phyloP scores from a whole-genome alignment of 2,113 vertebrate genomes.

The Bubalus kerabau region DNA sequence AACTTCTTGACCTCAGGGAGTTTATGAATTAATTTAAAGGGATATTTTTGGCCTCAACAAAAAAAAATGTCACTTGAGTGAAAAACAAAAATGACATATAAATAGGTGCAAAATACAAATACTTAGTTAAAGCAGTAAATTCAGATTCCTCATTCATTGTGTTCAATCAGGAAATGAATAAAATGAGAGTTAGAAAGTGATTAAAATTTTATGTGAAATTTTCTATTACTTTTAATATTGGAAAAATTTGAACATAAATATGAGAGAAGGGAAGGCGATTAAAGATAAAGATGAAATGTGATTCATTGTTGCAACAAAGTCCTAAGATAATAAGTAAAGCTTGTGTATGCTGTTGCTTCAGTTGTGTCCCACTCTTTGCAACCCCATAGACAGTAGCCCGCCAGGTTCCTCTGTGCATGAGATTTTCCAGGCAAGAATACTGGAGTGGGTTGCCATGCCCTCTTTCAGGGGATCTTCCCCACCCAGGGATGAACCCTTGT shows the following conservation, averaged over 20 bases:
- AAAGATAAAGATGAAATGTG: neutral
- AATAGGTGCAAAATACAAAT: neutral
- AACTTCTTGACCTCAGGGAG: neutral
- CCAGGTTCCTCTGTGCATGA: neutral
- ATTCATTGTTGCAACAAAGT: neutral
- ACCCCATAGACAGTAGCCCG: neutral
- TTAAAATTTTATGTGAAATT: neutral
- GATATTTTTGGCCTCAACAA: neutral
- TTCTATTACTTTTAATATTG: neutral
- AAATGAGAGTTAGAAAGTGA: neutral
- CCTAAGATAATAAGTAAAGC: neutral
- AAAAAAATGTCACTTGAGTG: neutral
- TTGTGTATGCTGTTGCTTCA: neutral
- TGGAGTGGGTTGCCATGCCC: neutral
- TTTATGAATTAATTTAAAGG: neutral
- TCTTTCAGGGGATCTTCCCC: neutral
- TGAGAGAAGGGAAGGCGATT: neutral
- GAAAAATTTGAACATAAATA: neutral
- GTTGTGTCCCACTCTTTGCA: neutral
- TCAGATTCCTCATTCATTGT: neutral
- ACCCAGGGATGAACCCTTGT: neutral
- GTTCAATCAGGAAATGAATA: neutral
- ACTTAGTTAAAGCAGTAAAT: neutral
- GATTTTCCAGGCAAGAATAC: neutral
- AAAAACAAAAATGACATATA: neutral